Conservation (phyloP, 2,888 invertebrate species). For the Cephus runcator region DNA sequence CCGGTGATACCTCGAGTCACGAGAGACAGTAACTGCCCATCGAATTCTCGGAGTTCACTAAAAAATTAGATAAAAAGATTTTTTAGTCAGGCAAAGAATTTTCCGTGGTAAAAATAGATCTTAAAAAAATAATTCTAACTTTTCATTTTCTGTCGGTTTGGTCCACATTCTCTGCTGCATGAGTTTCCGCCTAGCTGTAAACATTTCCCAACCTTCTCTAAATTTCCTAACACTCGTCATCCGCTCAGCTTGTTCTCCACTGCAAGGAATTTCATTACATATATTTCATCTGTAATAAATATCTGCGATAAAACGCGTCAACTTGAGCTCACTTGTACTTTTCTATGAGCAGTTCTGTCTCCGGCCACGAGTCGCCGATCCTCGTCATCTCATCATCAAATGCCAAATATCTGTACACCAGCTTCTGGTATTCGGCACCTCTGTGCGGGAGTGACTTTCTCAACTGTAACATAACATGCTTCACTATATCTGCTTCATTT, state of each 20-base stretch:
- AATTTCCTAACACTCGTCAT: slow-evolving; percentile 48
- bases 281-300: not conserved
- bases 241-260: slow-evolving; percentile 51
- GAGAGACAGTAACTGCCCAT: slow-evolving; percentile 37
- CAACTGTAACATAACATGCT: slow-evolving; percentile 39
- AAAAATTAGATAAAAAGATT: not conserved
- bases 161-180: slow-evolving; percentile 34
- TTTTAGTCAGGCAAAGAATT: not conserved
- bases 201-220: slow-evolving; percentile 49
- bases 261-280: slow-evolving; percentile 16
- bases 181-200: slow-evolving; percentile 32
- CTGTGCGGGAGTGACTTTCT: slow-evolving; percentile 55
- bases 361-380: slow-evolving; percentile 69
- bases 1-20: slow-evolving; percentile 19
- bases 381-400: slow-evolving; percentile 72
- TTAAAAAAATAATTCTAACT: not conserved
- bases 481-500: not conserved
- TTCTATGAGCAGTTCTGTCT: slow-evolving; percentile 69
- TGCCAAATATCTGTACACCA: slow-evolving; percentile 68
- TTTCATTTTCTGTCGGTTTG: slow-evolving; percentile 29
- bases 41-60: slow-evolving; percentile 41
- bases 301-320: not conserved
- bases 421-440: slow-evolving; percentile 58
- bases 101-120: not conserved
- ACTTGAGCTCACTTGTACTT: slow-evolving; percentile 58